phyloP scores from a whole-genome alignment of 2,797 vertebrate species.

The Takifugu ocellatus region DNA sequence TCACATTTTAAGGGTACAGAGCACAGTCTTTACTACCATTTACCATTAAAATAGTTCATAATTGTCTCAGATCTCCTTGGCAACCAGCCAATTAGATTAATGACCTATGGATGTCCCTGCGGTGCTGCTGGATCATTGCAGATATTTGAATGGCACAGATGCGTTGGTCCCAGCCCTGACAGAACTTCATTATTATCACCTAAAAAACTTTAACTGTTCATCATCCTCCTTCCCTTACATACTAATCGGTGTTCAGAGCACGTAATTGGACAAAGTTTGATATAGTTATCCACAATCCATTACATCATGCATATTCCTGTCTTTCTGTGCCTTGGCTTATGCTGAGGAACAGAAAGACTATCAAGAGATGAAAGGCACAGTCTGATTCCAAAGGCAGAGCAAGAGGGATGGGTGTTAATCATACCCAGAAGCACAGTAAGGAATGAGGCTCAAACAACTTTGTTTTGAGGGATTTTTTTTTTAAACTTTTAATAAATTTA shows the following conservation, averaged over 20 bases:
- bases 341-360: slow-evolving; percentile 25
- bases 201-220: slow-evolving; percentile 75
- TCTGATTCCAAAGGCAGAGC: slow-evolving; percentile 10
- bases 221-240: slow-evolving; percentile 68
- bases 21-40: slow-evolving; percentile 62
- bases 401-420: slow-evolving; percentile 4
- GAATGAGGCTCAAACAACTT: too few species aligned
- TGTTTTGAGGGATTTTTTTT: too few species aligned
- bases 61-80: slow-evolving; percentile 64
- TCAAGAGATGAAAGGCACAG: slow-evolving; percentile 18
- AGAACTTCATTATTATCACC: slow-evolving; percentile 72
- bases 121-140: slow-evolving; percentile 47
- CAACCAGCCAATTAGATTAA: slow-evolving; percentile 77
- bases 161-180: slow-evolving; percentile 15
- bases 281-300: slow-evolving; percentile 56
- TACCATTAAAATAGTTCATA: slow-evolving; percentile 71
- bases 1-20: slow-evolving; percentile 51
- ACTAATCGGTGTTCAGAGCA: slow-evolving; percentile 67
- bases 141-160: slow-evolving; percentile 41
- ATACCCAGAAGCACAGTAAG: background rate
- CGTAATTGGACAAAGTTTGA: slow-evolving; percentile 69
- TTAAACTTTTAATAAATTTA: too few species aligned
- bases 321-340: slow-evolving; percentile 29
- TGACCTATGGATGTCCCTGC: slow-evolving; percentile 72
- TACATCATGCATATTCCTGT: slow-evolving; percentile 61